Conservation (phyloP, 2,113 vertebrate species). For the Ptilonorhynchus violaceus region DNA sequence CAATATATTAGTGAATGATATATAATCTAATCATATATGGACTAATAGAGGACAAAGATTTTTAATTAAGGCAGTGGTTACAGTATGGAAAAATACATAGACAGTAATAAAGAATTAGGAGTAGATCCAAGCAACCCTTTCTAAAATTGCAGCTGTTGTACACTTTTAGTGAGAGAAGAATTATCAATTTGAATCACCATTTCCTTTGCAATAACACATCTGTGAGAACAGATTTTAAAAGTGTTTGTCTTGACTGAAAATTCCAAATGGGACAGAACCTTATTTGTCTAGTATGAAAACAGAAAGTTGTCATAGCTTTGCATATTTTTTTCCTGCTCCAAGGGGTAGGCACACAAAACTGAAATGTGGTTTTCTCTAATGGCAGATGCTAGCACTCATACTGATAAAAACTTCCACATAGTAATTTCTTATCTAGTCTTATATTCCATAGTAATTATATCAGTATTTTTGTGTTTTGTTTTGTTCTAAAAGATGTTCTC, state of each 20-base stretch:
- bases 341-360: background rate
- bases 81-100: background rate
- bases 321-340: background rate
- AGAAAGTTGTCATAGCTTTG: background rate
- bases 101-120: background rate
- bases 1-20: background rate
- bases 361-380: background rate
- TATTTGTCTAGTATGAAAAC: background rate
- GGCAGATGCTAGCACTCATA: background rate
- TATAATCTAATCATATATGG: background rate
- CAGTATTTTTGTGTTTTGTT: background rate
- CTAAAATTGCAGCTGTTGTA: background rate
- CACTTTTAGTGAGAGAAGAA: background rate
- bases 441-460: background rate
- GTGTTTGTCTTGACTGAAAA: background rate
- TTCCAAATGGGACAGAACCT: background rate
- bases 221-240: background rate
- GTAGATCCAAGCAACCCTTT: background rate
- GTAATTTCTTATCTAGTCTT: background rate
- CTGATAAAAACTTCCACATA: background rate
- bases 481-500: background rate
- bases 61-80: background rate
- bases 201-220: background rate
- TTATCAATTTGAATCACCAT: background rate
- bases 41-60: background rate